A percentile compares a stretch with the other conserved stretches of the same genome.
Conservation (phyloP, 2,888 invertebrate species). For the Aphrophora alni region DNA sequence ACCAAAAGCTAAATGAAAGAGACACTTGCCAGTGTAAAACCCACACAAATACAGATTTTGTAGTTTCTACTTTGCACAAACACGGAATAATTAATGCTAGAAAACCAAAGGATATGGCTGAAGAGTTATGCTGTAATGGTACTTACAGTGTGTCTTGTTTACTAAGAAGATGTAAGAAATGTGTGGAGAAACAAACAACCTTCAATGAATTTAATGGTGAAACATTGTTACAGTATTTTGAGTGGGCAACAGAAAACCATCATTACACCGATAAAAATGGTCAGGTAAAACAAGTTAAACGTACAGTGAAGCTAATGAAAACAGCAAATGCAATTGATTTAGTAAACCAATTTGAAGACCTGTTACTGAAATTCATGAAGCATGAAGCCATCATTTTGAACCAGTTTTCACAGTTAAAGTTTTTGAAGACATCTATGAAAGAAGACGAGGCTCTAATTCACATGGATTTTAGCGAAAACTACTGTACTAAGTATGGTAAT, state of each 20-base stretch:
- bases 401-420: background rate
- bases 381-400: conserved; percentile 12
- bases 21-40: conserved; percentile 17
- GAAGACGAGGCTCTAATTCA: conserved; percentile 17
- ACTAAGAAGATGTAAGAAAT: background rate
- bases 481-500: background rate
- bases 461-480: conserved; percentile 15
- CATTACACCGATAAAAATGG: conserved; percentile 9
- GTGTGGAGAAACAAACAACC: conserved; percentile 1
- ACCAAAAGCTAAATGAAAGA: conserved; percentile 4
- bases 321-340: conserved; percentile 1
- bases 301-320: conserved; percentile 1
- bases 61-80: conserved; percentile 8
- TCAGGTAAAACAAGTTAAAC: background rate
- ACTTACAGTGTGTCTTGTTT: conserved; percentile 7
- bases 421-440: conserved; percentile 6
- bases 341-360: background rate
- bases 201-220: conserved; percentile 16
- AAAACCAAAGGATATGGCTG: conserved; percentile 7
- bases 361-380: conserved; percentile 3
- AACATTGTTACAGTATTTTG: background rate
- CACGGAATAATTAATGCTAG: background rate
- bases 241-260: conserved; percentile 7
- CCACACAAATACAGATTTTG: conserved; percentile 15
- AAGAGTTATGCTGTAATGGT: conserved; percentile 14